phyloP scores from a whole-genome alignment of 2,888 invertebrate genomes.

The Trachelus troglodyta region DNA sequence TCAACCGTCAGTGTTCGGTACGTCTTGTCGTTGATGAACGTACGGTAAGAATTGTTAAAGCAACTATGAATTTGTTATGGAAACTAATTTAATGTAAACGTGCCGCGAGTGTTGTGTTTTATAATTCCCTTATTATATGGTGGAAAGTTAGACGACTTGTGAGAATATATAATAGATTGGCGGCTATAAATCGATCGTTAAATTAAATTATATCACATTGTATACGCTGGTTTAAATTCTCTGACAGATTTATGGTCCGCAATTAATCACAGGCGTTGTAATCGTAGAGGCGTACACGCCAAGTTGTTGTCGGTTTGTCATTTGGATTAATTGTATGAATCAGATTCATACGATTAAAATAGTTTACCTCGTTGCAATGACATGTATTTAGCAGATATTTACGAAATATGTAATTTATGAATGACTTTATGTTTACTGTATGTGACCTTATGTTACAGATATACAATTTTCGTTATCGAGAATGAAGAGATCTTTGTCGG shows the following conservation, averaged over 20 bases:
- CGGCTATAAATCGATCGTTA: background rate
- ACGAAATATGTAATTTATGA: background rate
- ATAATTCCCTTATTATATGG: background rate
- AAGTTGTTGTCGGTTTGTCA: background rate
- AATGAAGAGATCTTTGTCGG: conserved; percentile 60
- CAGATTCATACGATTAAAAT: background rate
- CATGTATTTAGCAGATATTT: background rate
- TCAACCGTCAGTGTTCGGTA: conserved; percentile 5
- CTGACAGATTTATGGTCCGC: background rate
- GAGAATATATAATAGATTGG: background rate
- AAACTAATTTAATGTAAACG: background rate
- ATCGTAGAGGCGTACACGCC: background rate
- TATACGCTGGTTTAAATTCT: background rate
- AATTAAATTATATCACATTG: background rate
- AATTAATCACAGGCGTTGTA: background rate
- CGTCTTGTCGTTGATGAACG: conserved; percentile 1
- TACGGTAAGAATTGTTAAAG: background rate
- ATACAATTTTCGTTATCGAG: conserved; percentile 1
- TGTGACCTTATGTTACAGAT: background rate
- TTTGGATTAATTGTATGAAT: background rate
- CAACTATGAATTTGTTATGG: background rate
- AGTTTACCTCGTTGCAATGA: background rate
- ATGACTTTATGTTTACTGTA: background rate
- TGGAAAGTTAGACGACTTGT: background rate
- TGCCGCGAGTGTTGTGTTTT: background rate